Conservation (phyloP, 2,888 invertebrate genomes). For the Yponomeuta cagnagella region DNA sequence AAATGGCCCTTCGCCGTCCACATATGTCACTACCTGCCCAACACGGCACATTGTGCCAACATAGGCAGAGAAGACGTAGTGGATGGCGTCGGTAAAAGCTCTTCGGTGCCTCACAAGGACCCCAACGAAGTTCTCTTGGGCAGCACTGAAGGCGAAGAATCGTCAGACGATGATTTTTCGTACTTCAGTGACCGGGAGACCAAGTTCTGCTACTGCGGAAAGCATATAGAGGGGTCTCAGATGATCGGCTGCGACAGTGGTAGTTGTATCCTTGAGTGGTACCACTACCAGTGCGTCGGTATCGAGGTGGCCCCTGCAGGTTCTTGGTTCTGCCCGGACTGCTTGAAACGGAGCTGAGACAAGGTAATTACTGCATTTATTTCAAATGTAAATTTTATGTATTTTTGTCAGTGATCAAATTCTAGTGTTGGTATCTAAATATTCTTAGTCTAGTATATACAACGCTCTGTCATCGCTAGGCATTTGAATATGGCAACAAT, state of each 20-base stretch:
- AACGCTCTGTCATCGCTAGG: no score
- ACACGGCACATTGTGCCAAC: constrained; percentile 17
- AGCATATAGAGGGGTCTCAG: constrained; percentile 32
- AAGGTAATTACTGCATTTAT: no score
- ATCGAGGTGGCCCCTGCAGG: constrained; percentile 43
- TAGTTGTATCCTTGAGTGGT: constrained; percentile 45
- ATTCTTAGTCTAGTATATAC: no score
- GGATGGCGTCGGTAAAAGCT: background rate
- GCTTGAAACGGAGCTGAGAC: constrained; percentile 19
- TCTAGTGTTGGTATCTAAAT: no score
- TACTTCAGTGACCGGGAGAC: constrained; percentile 27
- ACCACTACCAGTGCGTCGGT: constrained; percentile 52
- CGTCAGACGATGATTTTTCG: background rate
- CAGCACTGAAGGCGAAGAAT: background rate
- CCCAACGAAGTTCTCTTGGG: background rate
- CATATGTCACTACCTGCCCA: constrained; percentile 45
- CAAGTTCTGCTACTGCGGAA: constrained; percentile 47
- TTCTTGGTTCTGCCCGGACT: constrained; percentile 50
- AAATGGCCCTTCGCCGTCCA: constrained; percentile 49
- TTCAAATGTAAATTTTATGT: no score
- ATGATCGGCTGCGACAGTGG: constrained; percentile 58
- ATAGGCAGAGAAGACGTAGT: background rate
- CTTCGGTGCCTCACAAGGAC: no score
- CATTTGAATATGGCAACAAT: no score
- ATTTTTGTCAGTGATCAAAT: no score